These are phyloP conservation scores for Gymnoscelis rufifasciata DNA, from an alignment of 2,888 invertebrate genomes.

Conservation along the genomic window DNA sequence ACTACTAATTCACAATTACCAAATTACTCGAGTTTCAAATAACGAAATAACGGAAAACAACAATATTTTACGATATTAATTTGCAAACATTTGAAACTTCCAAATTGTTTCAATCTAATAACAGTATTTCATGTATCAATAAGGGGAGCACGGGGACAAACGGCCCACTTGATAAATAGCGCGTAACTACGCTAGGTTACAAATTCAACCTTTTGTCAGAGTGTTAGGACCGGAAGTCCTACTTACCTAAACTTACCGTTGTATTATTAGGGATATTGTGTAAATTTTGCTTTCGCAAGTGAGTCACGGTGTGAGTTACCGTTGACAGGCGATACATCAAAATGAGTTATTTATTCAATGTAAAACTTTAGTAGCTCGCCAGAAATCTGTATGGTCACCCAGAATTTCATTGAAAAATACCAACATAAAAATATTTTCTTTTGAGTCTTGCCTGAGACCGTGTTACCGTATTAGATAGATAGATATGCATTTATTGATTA, in stretches of 20 bases:
- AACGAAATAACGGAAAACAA: constrained; percentile 8
- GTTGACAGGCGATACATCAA: constrained; percentile 27
- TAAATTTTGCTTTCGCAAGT: constrained; percentile 19
- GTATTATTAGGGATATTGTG: constrained; percentile 13
- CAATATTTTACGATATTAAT: constrained; percentile 15
- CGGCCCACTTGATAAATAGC: constrained; percentile 54
- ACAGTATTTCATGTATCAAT: constrained; percentile 35
- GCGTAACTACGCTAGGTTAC: constrained; percentile 57
- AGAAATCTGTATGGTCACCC: no score
- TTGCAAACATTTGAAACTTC: constrained; percentile 17
- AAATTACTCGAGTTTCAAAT: background rate
- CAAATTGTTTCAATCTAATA: constrained; percentile 28
- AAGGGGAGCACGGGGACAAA: constrained; percentile 37
- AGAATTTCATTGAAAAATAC: no score
- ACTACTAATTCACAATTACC: no score
- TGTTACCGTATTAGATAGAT: no score
- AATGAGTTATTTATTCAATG: constrained; percentile 22
- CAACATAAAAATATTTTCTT: no score
- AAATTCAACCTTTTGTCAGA: constrained; percentile 53
- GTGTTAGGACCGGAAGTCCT: constrained; percentile 44
- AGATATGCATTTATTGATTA: no score
- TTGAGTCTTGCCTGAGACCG: no score
- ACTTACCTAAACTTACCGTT: constrained; percentile 39
- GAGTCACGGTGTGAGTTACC: constrained; percentile 24
- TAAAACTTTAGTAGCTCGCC: constrained; percentile 17